These are phyloP conservation scores for Conopomorpha cramerella DNA, from an alignment of 1,140 invertebrate species.

Conservation along the genomic window DNA sequence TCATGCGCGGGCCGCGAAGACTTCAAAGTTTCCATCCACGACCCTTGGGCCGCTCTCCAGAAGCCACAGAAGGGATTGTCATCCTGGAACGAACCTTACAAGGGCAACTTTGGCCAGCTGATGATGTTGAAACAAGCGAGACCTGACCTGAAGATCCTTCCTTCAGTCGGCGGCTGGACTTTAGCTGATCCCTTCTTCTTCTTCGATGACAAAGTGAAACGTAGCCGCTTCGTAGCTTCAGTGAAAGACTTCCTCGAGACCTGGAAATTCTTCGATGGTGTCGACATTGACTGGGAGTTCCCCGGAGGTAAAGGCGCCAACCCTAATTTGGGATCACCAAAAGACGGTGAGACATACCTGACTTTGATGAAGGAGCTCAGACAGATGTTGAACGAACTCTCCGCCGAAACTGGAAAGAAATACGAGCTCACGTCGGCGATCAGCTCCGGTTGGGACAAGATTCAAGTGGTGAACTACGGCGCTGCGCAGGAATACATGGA, in stretches of 20 bases:
- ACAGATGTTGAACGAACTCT: constrained; percentile 40
- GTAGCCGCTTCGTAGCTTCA: constrained; percentile 39
- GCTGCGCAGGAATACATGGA: constrained; percentile 48
- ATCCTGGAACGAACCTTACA: constrained; percentile 52
- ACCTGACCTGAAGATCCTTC: constrained; percentile 47
- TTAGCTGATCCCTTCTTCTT: constrained; percentile 54
- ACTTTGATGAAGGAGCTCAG: constrained; percentile 44
- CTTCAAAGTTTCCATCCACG: constrained; percentile 51
- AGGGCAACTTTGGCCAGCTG: constrained; percentile 49
- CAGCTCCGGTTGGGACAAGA: constrained; percentile 50
- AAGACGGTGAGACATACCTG: constrained; percentile 39
- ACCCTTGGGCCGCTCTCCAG: constrained; percentile 51
- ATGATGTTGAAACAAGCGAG: constrained; percentile 47
- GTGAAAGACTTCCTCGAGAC: constrained; percentile 48
- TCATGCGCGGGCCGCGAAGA: constrained; percentile 49
- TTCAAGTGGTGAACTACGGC: constrained; percentile 44
- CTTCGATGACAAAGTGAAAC: constrained; percentile 37
- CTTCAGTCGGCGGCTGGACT: constrained; percentile 49
- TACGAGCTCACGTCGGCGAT: constrained; percentile 50
- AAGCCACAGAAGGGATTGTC: constrained; percentile 47
- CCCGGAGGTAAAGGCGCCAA: constrained; percentile 51
- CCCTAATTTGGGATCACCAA: constrained; percentile 33
- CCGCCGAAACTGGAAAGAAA: constrained; percentile 34
- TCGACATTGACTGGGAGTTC: constrained; percentile 54
- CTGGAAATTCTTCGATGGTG: constrained; percentile 54